Conservation (phyloP, 2,888 invertebrate species). For the Ophion ellenae region DNA sequence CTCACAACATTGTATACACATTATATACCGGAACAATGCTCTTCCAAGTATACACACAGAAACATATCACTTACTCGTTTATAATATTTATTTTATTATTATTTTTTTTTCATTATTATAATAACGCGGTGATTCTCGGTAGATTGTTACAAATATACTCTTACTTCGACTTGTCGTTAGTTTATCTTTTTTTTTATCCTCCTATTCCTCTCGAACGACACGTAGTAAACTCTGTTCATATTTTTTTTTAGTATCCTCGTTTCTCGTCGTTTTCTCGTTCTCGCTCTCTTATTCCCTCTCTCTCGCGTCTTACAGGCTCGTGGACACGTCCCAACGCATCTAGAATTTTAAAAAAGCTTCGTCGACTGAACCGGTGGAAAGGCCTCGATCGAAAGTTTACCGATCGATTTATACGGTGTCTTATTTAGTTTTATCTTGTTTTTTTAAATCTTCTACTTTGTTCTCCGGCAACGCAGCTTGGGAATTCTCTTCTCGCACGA, state of each 20-base stretch:
- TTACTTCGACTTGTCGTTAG: constrained; percentile 54
- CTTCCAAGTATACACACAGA: constrained; percentile 69
- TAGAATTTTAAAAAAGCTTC: constrained; percentile 24
- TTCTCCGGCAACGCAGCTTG: background rate
- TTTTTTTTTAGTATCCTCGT: constrained; percentile 22
- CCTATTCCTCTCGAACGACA: constrained; percentile 44
- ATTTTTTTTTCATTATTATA: constrained; percentile 68
- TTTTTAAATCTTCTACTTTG: background rate
- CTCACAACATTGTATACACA: constrained; percentile 52
- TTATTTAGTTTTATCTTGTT: constrained; percentile 35
- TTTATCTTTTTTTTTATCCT: constrained; percentile 6
- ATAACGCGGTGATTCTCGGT: constrained; percentile 70
- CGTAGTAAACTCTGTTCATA: constrained; percentile 36
- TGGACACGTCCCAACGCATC: background rate
- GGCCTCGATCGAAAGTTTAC: constrained; percentile 59
- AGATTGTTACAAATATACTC: constrained; percentile 72
- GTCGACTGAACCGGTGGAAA: constrained; percentile 52
- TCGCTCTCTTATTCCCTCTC: constrained; percentile 23
- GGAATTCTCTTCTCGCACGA: background rate
- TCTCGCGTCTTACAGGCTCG: constrained; percentile 17
- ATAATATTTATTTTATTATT: constrained; percentile 61
- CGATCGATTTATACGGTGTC: constrained; percentile 57
- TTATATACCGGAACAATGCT: constrained; percentile 59
- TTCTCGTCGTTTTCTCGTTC: constrained; percentile 29
- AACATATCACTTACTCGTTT: constrained; percentile 70